Conservation (phyloP, 2,888 invertebrate genomes). For the Bombyx huttoni region DNA sequence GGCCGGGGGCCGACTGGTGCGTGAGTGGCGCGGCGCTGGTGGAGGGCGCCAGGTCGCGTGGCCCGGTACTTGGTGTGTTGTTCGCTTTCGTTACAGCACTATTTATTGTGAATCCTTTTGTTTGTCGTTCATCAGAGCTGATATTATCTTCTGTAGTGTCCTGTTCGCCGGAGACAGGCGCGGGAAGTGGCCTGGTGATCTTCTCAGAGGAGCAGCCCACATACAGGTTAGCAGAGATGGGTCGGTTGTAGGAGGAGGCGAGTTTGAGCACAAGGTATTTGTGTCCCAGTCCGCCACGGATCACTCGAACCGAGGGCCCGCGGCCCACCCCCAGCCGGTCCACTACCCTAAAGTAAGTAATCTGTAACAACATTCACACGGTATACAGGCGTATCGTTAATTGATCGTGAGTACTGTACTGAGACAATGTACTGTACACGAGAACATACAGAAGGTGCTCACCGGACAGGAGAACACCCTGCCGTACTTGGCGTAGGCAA, state of each 20-base stretch:
- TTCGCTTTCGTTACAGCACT: not conserved
- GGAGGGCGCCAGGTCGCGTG: not conserved
- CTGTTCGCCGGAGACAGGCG: constrained; percentile 1
- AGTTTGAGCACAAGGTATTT: constrained; percentile 31
- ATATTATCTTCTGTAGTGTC: constrained; percentile 1
- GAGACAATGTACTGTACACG: too few relatives aligned
- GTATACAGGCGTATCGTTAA: not conserved
- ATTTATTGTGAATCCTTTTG: not conserved
- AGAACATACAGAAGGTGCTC: constrained; percentile 10
- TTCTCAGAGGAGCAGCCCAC: constrained; percentile 28
- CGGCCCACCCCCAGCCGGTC: constrained; percentile 40
- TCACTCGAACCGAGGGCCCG: constrained; percentile 29
- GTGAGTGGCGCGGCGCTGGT: not conserved
- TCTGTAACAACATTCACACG: constrained; percentile 19
- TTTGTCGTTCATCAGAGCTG: not conserved
- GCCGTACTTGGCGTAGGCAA: constrained; percentile 36
- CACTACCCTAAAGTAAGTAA: constrained; percentile 43
- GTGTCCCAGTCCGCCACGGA: constrained; percentile 38
- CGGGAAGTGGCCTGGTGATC: not conserved
- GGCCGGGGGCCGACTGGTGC: too few relatives aligned
- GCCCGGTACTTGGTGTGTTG: not conserved
- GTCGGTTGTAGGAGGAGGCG: constrained; percentile 31
- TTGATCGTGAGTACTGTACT: not conserved
- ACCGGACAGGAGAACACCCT: constrained; percentile 44
- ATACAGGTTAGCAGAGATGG: constrained; percentile 47